Conservation (phyloP, 1,140 invertebrate genomes). For the Octopus bimaculoides region DNA sequence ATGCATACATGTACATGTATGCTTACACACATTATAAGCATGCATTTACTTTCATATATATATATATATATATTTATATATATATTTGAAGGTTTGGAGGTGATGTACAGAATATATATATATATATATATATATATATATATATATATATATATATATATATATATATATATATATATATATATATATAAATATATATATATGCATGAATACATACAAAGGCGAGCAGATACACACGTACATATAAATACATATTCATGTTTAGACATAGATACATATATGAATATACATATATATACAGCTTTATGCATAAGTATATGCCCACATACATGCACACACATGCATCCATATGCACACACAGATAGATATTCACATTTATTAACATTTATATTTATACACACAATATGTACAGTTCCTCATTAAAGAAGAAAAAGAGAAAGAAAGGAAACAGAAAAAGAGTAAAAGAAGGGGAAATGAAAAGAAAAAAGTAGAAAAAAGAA, state of each 20-base stretch:
- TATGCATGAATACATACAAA: background rate
- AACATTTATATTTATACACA: background rate
- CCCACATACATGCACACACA: background rate
- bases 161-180: constrained; percentile 6
- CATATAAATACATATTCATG: background rate
- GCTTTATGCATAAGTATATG: background rate
- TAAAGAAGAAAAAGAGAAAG: no score
- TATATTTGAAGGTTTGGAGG: background rate
- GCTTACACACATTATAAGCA: background rate
- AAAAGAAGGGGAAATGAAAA: no score
- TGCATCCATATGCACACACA: background rate
- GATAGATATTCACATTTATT: background rate
- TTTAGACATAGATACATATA: background rate
- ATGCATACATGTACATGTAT: background rate
- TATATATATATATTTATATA: background rate
- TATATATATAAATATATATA: background rate
- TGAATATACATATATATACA: background rate
- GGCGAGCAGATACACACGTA: background rate
- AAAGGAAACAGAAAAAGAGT: no score
- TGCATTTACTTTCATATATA: background rate
- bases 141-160: background rate
- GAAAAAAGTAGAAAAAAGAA: no score
- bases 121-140: background rate
- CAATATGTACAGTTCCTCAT: no score
- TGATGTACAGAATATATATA: background rate